Evolutionary conservation across 2,113 vertebrate genomes (phyloP), one percentile per base, ranked within the genome.

Genomic region (Urocolius indicus): DNA sequence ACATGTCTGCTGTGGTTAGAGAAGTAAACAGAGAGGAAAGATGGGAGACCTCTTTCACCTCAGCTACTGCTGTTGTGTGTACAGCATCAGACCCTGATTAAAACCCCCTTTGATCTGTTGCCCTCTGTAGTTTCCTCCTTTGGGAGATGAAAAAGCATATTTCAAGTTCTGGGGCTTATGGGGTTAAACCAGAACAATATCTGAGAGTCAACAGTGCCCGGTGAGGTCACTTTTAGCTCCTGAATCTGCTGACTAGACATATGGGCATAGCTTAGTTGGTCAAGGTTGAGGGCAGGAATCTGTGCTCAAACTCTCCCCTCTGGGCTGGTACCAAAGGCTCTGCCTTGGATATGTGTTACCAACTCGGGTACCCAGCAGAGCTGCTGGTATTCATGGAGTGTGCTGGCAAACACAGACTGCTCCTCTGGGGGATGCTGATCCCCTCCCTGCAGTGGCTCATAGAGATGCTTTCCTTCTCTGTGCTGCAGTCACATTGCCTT

Each of bases 361-460:
- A 26, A 4, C 34, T 54, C 7, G 8, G 75, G 61, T 63, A 51
- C 34, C 65, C n/a, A 2, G 54, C 46, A 88, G 89, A 73, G 67
- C 75, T 73, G 41, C 36, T 38, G 66, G 30, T 0, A 0, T 36
- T 59, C 24, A 14, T 0, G 15, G 52, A 54, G 16, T 0, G 0
- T 36, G 59, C 38, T 34, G 87, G 73, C n/a, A 69, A 32, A 46
- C 1, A 15, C 71, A 46, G 41, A 4, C 2, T 5, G 18, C 26
- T 55, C 30, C 26, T 48, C 13, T 3, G 23, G 6, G 61, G 36
- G 27, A 16, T 54, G n/a, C 12, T 77, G 51, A 16, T 81, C 23
- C 46, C 18, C 29, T 84, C 59, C 61, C 24, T 1, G 1, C 18
- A 41, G 36, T 0, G 16, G 62, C 75, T 55, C 69, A 15, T 11